Evolutionary conservation across 2,113 vertebrate genomes (phyloP).

Genomic region (mouse (Mus musculus)): DNA sequence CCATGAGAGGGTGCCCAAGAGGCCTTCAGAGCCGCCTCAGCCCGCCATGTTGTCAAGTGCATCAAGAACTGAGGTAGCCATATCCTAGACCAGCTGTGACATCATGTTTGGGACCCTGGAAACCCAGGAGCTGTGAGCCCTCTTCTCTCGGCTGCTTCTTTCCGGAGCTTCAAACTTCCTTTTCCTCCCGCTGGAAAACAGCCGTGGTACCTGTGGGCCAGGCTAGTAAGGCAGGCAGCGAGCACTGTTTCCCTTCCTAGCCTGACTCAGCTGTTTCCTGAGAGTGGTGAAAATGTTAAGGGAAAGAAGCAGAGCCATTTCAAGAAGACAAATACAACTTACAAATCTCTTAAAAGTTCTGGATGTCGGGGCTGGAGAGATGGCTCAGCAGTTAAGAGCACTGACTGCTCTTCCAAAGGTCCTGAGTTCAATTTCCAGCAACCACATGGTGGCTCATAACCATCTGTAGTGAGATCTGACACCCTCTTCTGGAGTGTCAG

Average conservation of each 20-base stretch:
- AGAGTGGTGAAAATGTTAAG: not conserved
- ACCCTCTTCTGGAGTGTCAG: no score
- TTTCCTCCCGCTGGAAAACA: not conserved
- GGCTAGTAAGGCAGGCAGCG: not conserved
- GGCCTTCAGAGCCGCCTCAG: not conserved
- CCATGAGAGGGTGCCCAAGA: not conserved
- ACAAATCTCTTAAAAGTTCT: not conserved
- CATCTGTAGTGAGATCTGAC: no score
- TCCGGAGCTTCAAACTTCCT: not conserved
- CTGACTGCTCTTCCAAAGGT: no score
- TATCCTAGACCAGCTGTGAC: not conserved
- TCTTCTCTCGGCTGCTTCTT: not conserved
- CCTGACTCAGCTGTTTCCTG: not conserved
- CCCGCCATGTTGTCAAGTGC: rapidly evolving
- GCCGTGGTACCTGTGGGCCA: not conserved
- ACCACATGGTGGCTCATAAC: no score
- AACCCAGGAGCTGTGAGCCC: not conserved
- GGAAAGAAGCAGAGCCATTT: not conserved
- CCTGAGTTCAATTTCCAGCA: no score
- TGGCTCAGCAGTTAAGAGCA: no score
- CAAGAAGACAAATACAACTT: not conserved
- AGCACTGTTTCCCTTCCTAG: not conserved
- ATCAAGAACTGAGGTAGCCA: not conserved
- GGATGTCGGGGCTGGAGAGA: no score
- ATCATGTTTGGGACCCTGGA: not conserved